Evolutionary conservation across 2,113 vertebrate species (phyloP).

Genomic region (Columbina picui): DNA sequence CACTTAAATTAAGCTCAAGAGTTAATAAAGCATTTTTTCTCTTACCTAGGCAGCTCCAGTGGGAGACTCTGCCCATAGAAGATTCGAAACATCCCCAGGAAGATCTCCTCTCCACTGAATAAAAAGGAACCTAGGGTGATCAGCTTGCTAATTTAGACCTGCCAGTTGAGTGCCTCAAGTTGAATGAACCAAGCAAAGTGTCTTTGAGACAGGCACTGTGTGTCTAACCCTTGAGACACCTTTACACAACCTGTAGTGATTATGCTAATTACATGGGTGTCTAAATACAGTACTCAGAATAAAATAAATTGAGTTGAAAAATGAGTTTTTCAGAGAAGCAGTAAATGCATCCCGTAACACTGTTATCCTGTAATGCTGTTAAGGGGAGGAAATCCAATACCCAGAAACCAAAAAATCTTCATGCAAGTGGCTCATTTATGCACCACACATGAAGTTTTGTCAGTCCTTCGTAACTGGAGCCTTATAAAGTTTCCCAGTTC

Average conservation of each 20-base stretch:
- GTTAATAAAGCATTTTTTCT: background rate
- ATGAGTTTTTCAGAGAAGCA: background rate
- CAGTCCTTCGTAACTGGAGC: background rate
- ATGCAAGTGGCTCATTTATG: background rate
- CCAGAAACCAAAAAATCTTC: background rate
- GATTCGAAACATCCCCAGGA: background rate
- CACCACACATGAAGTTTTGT: background rate
- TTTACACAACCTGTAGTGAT: background rate
- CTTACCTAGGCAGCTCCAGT: background rate
- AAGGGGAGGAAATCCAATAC: background rate
- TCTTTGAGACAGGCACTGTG: background rate
- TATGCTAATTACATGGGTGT: background rate
- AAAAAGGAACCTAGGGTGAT: background rate
- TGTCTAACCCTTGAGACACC: background rate
- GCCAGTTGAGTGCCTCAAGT: background rate
- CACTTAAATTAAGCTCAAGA: background rate
- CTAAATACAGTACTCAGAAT: background rate
- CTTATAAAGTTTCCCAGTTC: background rate
- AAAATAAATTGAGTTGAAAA: background rate
- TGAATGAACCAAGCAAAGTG: background rate
- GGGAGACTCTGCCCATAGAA: background rate
- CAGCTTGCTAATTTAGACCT: background rate
- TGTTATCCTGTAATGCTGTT: background rate
- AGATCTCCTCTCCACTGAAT: background rate
- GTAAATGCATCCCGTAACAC: background rate